Base-by-base conservation (phyloP, 2,888 invertebrate species). In the Uloborus plumipes region DNA sequence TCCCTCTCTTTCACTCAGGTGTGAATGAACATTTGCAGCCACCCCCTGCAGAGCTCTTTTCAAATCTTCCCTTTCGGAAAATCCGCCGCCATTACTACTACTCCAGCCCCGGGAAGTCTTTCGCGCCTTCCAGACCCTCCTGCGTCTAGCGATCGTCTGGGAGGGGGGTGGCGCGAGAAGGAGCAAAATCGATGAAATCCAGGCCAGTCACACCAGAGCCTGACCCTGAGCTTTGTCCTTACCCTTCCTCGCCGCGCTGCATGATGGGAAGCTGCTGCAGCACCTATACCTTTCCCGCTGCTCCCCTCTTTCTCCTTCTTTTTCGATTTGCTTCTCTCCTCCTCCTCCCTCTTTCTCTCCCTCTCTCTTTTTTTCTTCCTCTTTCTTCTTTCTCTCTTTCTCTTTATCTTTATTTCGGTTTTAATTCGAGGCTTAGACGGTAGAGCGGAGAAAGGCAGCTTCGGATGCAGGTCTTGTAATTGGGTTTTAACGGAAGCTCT, bases 161-260 rank as follows among this genome's bases (percentile, higher is more conserved):
- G 7, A 39, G 39, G 11, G 39, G 51, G 55, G 66, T 18, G 65
- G 26, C 13, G 50, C 39, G 20, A 31, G 50, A 55, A 20, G 64
- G 22, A n/a, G 55, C 59, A 81, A 81, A 81, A 81, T 81, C 80
- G 80, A 81, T 81, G 80, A 81, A 81, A 81, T 81, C 80, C 80
- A 74, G 80, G 74, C 80, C 80, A 80, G 79, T 73, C 73, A 67
- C 79, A 67, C 65, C 62, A 39, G 3, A 39, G 39, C 50, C 80
- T 81, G 80, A 81, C 80, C 80, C 80, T 81, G 80, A 70, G 58
- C 39, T 39, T 58, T 67, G 80, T 81, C 80, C 80, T 81, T 81
- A 74, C 69, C 70, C 74, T 62, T 47, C 53, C 15, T 18, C 58
- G 22, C 49, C 53, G 47, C 47, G 62, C 53, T 76, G 76, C 76